phyloP scores from a whole-genome alignment of 2,888 invertebrate genomes.

The Thera britannica region DNA sequence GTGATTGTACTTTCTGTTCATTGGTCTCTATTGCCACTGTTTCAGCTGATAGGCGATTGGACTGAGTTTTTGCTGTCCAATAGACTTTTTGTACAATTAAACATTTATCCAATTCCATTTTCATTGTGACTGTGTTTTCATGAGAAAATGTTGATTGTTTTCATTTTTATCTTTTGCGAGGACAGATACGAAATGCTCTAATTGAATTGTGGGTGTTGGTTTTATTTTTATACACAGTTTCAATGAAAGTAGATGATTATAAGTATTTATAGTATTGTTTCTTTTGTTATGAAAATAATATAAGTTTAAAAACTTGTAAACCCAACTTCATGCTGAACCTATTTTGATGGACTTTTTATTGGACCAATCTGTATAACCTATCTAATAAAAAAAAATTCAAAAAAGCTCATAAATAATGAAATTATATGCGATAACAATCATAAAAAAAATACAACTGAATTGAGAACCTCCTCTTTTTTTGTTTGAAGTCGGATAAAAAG shows the following conservation, averaged over 20 bases:
- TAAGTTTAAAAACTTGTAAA: too few relatives aligned
- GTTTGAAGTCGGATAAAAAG: too few relatives aligned
- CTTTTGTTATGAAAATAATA: too few relatives aligned
- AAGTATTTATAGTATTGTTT: too few relatives aligned
- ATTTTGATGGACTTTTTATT: too few relatives aligned
- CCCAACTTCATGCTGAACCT: too few relatives aligned
- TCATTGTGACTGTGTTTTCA: constrained; percentile 21
- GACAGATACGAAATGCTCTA: not conserved
- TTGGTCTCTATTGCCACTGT: constrained; percentile 49
- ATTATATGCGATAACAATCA: too few relatives aligned
- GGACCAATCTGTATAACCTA: too few relatives aligned
- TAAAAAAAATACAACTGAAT: too few relatives aligned
- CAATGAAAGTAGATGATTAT: not conserved
- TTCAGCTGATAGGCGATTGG: constrained; percentile 39
- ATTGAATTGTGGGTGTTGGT: not conserved
- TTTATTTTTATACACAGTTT: not conserved
- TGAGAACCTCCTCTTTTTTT: too few relatives aligned
- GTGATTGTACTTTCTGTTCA: constrained; percentile 60
- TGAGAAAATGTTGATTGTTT: constrained; percentile 17
- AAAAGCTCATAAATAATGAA: too few relatives aligned
- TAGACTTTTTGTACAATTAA: constrained; percentile 39
- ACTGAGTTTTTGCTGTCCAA: constrained; percentile 27
- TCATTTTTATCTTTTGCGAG: not conserved
- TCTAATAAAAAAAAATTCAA: too few relatives aligned
- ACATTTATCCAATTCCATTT: constrained; percentile 43